Base-by-base conservation (phyloP, 1,140 invertebrate genomes). In the Charaxes varanes region DNA sequence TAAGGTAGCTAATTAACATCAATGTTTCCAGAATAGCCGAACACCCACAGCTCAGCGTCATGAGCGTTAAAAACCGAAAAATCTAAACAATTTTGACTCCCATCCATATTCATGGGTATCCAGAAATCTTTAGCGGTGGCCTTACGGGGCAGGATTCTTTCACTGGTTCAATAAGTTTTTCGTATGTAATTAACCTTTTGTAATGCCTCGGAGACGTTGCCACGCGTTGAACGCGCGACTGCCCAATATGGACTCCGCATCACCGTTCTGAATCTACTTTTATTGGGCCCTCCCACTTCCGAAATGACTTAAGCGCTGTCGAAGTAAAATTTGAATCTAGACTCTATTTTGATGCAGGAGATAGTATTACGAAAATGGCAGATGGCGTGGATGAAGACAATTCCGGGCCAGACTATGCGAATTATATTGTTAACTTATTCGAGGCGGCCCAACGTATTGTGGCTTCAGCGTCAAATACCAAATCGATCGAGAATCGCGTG, bases 41-140 rank as follows among this genome's bases (percentile, higher is more conserved):
- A 72, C 68, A 76, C 71, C 71, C 68, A 76, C 65, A 38, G 40
- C 24, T 36, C 28, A 36, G 44, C 28, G 41, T 44, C 38, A 52
- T 53, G 41, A 41, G 31, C 30, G 50, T 56, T 54, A 66, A 68
- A 70, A 64, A 57, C 50, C 36, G 37, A 56, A 61, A 55, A 62
- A 71, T 69, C 61, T 63, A 65, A 73, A 62, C 64, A 53, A 78
- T 72, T 66, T 67, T 60, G 50, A 58, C 63, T 45, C 44, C 41
- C 53, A 78, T 78, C 56, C 64, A 78, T 74, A 78, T 78, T 73
- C 66, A 74, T 70, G 57, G 41, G 52, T 70, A 70, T 52, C 50
- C 58, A 59, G 69, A 77, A 73, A 70, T 53, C 73, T 70, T 62
- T 64, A 70, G 51, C 60, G 70, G 70, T 70, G 73, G 73, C 68